Evolutionary conservation across 2,888 invertebrate genomes (phyloP).

Genomic region (Crocallis elinguaria): DNA sequence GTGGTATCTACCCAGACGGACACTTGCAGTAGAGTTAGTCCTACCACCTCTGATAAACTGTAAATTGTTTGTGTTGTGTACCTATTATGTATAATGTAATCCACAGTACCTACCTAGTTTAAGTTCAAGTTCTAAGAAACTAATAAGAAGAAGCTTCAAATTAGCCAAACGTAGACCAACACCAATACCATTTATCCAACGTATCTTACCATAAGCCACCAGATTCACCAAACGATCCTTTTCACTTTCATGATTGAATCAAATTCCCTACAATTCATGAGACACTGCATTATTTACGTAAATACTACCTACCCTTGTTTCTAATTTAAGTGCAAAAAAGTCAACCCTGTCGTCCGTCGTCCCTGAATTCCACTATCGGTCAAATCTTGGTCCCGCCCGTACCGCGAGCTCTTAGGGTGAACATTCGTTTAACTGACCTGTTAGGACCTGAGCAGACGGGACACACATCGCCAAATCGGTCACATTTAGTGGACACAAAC

Average conservation of each 20-base stretch:
- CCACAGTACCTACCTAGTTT: too few relatives aligned
- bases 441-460: conserved; percentile 39
- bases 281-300: conserved; percentile 37
- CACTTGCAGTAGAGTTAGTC: too few relatives aligned
- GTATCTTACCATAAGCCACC: conserved; percentile 18
- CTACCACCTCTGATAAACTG: too few relatives aligned
- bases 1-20: too few relatives aligned
- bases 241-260: conserved; percentile 42
- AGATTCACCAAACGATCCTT: conserved; percentile 17
- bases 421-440: conserved; percentile 74
- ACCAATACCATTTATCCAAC: conserved; percentile 4
- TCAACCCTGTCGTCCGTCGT: conserved; percentile 26
- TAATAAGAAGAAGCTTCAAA: not conserved
- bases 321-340: conserved; percentile 53
- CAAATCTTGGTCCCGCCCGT: conserved; percentile 68
- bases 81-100: too few relatives aligned
- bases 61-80: too few relatives aligned
- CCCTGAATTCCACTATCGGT: conserved; percentile 62
- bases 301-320: conserved; percentile 45
- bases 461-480: conserved; percentile 16
- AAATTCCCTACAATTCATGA: conserved; percentile 27
- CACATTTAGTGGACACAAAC: too few relatives aligned
- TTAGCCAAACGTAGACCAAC: conserved; percentile 4
- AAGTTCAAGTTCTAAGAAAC: not conserved
- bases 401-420: conserved; percentile 60